Percentiles rank a stretch among this genome's conserved stretches.
phyloP scores from a whole-genome alignment of 1,140 invertebrate genomes.

The Drosophila pseudoobscura region DNA sequence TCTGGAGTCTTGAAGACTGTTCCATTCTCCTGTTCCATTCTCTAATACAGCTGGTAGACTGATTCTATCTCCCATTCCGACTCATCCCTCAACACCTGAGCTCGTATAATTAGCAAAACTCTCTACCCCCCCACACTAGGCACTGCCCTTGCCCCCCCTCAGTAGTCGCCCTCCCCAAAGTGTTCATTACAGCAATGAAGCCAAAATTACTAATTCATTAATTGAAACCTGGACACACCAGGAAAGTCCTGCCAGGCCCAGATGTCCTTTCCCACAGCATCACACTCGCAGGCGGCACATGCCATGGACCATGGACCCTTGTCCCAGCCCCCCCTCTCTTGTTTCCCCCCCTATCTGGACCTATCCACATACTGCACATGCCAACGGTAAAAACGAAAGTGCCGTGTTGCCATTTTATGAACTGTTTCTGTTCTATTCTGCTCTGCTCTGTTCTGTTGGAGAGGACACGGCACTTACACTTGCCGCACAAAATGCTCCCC shows the following conservation, averaged over 20 bases:
- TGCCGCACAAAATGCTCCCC: conserved; percentile 80
- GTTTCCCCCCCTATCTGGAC: not conserved
- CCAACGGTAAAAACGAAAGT: conserved; percentile 76
- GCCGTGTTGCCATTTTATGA: conserved; percentile 76
- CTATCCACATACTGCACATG: conserved; percentile 66
- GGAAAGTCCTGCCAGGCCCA: conserved; percentile 8
- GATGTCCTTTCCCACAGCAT: conserved; percentile 31
- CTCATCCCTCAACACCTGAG: conserved; percentile 1
- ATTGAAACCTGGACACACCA: conserved; percentile 55
- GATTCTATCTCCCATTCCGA: no score
- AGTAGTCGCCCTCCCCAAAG: conserved; percentile 24
- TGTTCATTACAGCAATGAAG: conserved; percentile 72
- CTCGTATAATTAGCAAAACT: conserved; percentile 17
- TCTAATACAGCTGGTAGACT: no score
- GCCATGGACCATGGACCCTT: conserved; percentile 15
- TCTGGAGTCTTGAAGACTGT: no score
- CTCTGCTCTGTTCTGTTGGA: conserved; percentile 2
- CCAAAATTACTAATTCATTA: conserved; percentile 79
- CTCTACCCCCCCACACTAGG: not conserved
- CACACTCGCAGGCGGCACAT: conserved; percentile 32
- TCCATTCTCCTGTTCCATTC: no score
- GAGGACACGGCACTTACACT: conserved; percentile 58
- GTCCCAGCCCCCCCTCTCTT: not conserved
- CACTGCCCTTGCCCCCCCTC: no score
- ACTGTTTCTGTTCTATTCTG: conserved; percentile 47